These are phyloP conservation scores for Drosophila neotestacea DNA, from an alignment of 2,888 invertebrate species.

Conservation along the genomic window DNA sequence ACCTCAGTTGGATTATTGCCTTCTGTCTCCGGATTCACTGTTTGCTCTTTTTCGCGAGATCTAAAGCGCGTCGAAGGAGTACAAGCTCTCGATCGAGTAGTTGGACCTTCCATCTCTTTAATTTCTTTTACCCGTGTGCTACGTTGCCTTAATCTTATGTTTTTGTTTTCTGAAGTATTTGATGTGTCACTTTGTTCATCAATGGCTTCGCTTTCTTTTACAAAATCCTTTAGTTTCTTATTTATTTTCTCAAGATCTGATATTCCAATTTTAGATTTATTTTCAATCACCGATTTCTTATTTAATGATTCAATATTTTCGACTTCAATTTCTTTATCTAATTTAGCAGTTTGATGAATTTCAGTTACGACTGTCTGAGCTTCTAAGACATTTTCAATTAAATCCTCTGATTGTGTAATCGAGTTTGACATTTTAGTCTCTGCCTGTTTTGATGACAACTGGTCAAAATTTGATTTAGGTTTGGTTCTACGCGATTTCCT, in stretches of 20 bases:
- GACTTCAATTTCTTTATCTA: neutral
- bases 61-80: conserved; percentile 2
- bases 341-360: neutral
- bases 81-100: conserved; percentile 1
- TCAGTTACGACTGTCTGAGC: neutral
- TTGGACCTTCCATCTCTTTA: neutral
- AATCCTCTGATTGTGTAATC: neutral
- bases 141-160: neutral
- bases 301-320: neutral
- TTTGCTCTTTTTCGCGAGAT: neutral
- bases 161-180: neutral
- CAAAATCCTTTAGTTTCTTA: neutral
- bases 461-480: neutral
- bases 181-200: neutral
- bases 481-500: neutral
- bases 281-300: neutral
- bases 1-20: neutral
- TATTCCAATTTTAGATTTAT: neutral
- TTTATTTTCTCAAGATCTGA: neutral
- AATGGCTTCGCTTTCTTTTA: neutral
- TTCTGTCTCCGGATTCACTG: neutral
- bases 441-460: neutral
- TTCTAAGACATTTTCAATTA: neutral
- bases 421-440: neutral
- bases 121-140: neutral